phyloP scores from a whole-genome alignment of 2,113 vertebrate genomes.

The Siphamia tubifer region DNA sequence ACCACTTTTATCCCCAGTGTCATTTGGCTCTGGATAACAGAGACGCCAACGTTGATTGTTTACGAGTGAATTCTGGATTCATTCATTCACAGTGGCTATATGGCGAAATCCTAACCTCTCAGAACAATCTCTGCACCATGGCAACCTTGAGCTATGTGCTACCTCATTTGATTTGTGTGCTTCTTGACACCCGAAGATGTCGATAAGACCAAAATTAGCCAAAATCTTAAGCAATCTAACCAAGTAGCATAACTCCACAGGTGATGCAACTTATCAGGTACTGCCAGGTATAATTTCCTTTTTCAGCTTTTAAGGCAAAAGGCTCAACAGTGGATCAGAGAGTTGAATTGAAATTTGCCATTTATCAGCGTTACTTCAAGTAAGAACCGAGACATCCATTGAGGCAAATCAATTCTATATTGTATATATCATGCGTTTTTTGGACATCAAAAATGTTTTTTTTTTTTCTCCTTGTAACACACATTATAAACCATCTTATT shows the following conservation, averaged over 20 bases:
- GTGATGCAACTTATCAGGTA: conserved; percentile 56
- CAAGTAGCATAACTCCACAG: conserved; percentile 56
- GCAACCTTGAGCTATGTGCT: conserved; percentile 73
- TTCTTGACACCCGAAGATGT: conserved; percentile 63
- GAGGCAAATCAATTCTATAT: conserved; percentile 71
- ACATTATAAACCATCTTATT: conserved; percentile 50
- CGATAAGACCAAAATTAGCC: conserved; percentile 33
- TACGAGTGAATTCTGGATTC: conserved; percentile 64
- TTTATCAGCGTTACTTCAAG: conserved; percentile 67
- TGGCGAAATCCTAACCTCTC: conserved; percentile 71
- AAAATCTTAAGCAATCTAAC: conserved; percentile 47
- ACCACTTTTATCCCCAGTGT: conserved; percentile 47
- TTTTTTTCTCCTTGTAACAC: conserved; percentile 30
- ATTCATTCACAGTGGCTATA: conserved; percentile 77
- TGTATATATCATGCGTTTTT: conserved; percentile 51
- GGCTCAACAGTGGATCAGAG: conserved; percentile 78
- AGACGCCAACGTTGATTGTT: conserved; percentile 69
- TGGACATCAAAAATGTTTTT: conserved; percentile 60
- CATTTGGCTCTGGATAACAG: conserved; percentile 50
- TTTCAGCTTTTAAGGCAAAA: conserved; percentile 77
- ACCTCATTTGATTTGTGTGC: conserved; percentile 67
- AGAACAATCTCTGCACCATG: conserved; percentile 72
- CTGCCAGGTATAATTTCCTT: conserved; percentile 61
- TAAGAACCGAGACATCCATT: conserved; percentile 72
- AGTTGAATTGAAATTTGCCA: conserved; percentile 74